phyloP scores from a whole-genome alignment of 2,113 vertebrate species.

The Thryonomys swinderianus region DNA sequence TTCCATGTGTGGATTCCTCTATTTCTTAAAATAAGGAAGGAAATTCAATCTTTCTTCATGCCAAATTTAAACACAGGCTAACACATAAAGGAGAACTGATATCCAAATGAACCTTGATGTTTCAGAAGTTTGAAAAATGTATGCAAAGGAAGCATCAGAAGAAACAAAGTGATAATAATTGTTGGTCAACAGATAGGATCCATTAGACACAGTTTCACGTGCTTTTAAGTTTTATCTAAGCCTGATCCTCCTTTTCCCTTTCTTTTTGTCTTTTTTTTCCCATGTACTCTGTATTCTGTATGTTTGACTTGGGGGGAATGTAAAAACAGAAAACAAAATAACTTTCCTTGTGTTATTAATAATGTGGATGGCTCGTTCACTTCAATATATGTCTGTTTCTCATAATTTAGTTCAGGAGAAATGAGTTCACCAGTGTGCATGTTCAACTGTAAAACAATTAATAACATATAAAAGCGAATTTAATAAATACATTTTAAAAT shows the following conservation, averaged over 20 bases:
- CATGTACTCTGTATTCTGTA: neutral
- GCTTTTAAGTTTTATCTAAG: neutral
- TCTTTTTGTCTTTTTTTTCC: neutral
- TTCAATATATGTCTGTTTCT: conserved; percentile 50
- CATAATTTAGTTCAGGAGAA: conserved; percentile 47
- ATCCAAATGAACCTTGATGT: neutral
- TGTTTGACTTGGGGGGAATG: neutral
- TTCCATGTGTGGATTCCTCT: neutral
- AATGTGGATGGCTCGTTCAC: neutral
- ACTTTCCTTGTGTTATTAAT: conserved; percentile 59
- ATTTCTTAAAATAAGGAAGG: conserved; percentile 8
- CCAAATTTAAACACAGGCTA: conserved; percentile 1
- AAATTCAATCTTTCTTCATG: neutral
- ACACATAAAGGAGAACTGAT: neutral
- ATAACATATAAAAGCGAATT: conserved; percentile 51
- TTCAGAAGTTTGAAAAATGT: neutral
- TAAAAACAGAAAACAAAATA: conserved; percentile 35
- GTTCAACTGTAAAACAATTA: conserved; percentile 56
- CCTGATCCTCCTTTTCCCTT: neutral
- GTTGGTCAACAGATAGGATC: neutral
- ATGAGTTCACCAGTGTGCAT: conserved; percentile 35
- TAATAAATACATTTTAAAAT: conserved; percentile 50
- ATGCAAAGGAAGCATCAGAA: neutral
- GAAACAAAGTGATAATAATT: neutral
- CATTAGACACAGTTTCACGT: neutral